A percentile compares a stretch with the other conserved stretches of the same genome.
Conservation (phyloP, 2,797 vertebrate species). For the Ataeniobius toweri region DNA sequence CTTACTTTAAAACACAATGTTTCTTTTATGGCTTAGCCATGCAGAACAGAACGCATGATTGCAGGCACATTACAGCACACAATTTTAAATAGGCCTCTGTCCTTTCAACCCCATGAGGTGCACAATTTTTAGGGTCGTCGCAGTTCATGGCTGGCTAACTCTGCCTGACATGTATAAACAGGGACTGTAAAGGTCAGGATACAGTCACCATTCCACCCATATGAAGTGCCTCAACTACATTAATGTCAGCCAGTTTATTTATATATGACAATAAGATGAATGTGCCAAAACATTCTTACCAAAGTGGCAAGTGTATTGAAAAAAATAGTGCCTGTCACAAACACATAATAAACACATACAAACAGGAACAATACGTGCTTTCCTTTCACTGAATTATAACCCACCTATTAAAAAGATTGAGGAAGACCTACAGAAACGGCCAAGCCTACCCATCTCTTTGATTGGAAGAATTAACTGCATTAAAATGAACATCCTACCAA, state of each 20-base stretch:
- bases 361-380: not conserved
- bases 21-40: conserved; percentile 14
- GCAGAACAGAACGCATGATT: conserved; percentile 46
- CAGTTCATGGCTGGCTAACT: conserved; percentile 18
- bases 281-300: conserved; percentile 1
- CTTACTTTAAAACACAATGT: conserved; percentile 26
- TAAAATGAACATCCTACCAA: too few relatives aligned
- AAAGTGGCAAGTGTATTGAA: conserved; percentile 3
- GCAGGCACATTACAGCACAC: conserved; percentile 38
- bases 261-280: conserved; percentile 1
- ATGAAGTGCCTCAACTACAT: conserved; percentile 9
- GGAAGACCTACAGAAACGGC: too few relatives aligned
- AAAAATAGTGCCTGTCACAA: not conserved
- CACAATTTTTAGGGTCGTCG: conserved; percentile 18
- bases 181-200: conserved; percentile 1
- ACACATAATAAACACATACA: not conserved
- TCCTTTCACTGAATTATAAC: too few relatives aligned
- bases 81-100: conserved; percentile 20
- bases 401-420: too few relatives aligned
- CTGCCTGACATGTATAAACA: conserved; percentile 6
- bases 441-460: too few relatives aligned
- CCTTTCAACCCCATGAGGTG: conserved; percentile 22
- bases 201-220: conserved; percentile 4
- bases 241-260: not conserved
- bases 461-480: too few relatives aligned